These are phyloP conservation scores for Propithecus coquereli DNA, from an alignment of 2,113 vertebrate species.

Conservation along the genomic window DNA sequence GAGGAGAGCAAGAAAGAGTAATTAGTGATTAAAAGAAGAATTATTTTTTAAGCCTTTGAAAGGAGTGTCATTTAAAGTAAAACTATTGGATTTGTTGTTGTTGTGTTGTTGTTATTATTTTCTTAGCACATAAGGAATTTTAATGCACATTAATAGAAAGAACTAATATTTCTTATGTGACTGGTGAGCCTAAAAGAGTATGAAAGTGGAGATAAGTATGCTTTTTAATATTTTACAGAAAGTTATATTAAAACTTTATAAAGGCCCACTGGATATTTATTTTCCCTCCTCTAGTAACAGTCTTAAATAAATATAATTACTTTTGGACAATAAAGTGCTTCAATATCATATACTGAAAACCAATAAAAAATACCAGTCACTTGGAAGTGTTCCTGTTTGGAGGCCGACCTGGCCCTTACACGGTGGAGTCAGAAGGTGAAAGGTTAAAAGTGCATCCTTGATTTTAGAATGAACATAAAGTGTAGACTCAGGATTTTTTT, in stretches of 20 bases:
- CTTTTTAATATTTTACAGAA: slow-evolving; percentile 66
- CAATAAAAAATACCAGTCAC: slow-evolving; percentile 67
- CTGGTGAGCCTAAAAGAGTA: slow-evolving; percentile 31
- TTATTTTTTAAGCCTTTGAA: not conserved
- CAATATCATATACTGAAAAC: slow-evolving; percentile 61
- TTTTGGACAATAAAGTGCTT: slow-evolving; percentile 69
- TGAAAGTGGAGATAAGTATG: slow-evolving; percentile 64
- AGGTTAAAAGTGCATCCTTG: slow-evolving; percentile 69
- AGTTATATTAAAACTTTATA: slow-evolving; percentile 68
- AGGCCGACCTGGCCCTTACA: slow-evolving; percentile 43
- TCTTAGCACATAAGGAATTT: not conserved
- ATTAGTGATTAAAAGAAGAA: not conserved
- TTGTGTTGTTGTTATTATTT: not conserved
- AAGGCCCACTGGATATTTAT: slow-evolving; percentile 61
- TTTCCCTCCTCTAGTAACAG: slow-evolving; percentile 70
- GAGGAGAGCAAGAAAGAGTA: slow-evolving; percentile 2
- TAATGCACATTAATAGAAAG: slow-evolving; percentile 15
- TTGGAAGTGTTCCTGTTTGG: slow-evolving; percentile 62
- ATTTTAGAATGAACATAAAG: slow-evolving; percentile 59
- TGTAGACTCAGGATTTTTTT: slow-evolving; percentile 29
- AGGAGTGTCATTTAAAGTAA: slow-evolving; percentile 20
- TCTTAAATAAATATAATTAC: slow-evolving; percentile 75
- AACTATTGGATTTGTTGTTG: not conserved
- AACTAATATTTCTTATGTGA: slow-evolving; percentile 44
- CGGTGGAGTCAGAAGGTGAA: slow-evolving; percentile 52